Evolutionary conservation across 2,113 vertebrate genomes (phyloP).

Genomic region (Pimephales promelas): DNA sequence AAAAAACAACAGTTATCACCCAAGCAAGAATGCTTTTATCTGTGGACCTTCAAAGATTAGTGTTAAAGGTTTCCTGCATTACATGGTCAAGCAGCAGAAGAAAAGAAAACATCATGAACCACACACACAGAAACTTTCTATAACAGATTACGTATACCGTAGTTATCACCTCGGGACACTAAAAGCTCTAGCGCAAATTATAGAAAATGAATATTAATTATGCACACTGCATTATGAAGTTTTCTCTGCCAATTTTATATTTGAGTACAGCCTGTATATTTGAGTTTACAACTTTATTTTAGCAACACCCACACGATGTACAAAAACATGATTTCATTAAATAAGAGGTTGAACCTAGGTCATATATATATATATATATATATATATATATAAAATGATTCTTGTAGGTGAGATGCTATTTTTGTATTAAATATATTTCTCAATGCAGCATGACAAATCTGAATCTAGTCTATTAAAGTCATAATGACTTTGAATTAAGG

Average conservation of each 20-base stretch:
- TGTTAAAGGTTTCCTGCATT: neutral
- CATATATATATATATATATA: too few species aligned
- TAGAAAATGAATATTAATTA: constrained; percentile 7
- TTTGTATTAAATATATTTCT: neutral
- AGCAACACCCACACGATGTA: constrained; percentile 1
- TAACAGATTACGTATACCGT: neutral
- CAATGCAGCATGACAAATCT: neutral
- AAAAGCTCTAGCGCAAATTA: neutral
- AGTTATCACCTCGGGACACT: neutral
- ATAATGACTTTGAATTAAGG: neutral
- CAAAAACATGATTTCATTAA: neutral
- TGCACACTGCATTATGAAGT: neutral
- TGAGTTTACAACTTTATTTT: constrained; percentile 9
- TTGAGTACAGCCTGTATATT: neutral
- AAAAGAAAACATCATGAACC: neutral
- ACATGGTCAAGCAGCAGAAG: neutral
- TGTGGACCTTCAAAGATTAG: neutral
- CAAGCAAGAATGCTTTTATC: neutral
- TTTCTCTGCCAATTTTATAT: neutral
- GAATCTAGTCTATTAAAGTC: neutral
- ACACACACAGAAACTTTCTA: too few species aligned
- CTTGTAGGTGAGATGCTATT: neutral
- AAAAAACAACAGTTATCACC: neutral
- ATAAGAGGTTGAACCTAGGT: neutral
- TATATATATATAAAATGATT: too few species aligned